Evolutionary conservation across 2,113 vertebrate genomes (phyloP).

Genomic region (Eleginops maclovinus): DNA sequence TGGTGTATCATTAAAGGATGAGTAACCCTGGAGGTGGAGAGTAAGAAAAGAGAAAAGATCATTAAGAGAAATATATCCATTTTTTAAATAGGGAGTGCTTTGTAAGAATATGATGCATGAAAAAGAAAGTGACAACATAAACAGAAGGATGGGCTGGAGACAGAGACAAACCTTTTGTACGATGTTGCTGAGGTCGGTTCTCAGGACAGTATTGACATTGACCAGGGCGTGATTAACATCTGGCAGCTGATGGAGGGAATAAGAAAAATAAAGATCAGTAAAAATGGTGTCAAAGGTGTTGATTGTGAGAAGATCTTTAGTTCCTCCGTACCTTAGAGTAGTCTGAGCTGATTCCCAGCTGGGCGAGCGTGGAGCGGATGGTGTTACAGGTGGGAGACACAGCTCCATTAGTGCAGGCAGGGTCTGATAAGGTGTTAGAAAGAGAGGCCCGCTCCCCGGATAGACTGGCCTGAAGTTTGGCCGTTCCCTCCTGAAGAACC

Average conservation of each 20-base stretch:
- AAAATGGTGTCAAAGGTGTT: not conserved
- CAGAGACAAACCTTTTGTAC: conserved; percentile 86
- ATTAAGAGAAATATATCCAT: not conserved
- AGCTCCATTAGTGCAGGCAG: conserved; percentile 79
- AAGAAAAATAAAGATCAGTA: not conserved
- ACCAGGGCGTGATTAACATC: conserved; percentile 82
- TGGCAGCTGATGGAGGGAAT: conserved; percentile 82
- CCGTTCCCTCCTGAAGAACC: conserved; percentile 84
- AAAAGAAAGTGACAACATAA: not conserved
- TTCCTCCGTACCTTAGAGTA: conserved; percentile 81
- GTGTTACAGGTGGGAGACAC: conserved; percentile 83
- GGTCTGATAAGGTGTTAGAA: conserved; percentile 86
- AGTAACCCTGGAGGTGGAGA: conserved; percentile 87
- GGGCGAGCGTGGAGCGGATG: conserved; percentile 83
- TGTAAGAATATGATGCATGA: not conserved
- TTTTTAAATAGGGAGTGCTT: not conserved
- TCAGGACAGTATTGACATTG: conserved; percentile 86
- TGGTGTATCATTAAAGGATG: conserved; percentile 90
- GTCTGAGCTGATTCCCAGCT: conserved; percentile 84
- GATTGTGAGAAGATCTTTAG: not conserved
- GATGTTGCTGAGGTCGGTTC: conserved; percentile 88
- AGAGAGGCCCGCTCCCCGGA: conserved; percentile 80
- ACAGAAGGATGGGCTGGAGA: not conserved
- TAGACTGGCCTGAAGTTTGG: conserved; percentile 83
- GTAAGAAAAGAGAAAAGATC: conserved; percentile 10